Evolutionary conservation across 2,888 invertebrate species (phyloP), one percentile per base, ranked within the genome.

Genomic region (Plebejus argus): DNA sequence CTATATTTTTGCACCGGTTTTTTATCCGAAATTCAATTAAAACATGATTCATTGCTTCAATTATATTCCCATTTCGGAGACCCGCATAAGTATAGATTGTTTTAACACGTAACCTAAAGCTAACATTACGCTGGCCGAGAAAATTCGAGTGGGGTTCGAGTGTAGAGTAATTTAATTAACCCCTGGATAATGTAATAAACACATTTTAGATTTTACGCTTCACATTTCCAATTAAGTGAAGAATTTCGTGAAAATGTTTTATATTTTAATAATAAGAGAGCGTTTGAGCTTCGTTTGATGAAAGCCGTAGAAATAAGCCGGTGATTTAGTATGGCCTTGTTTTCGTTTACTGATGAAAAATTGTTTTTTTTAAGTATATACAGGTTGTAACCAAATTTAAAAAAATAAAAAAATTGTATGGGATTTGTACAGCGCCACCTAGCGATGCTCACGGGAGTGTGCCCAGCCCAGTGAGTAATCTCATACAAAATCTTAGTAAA

Each of bases 201-300:
- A 39, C 39, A 39, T 71, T 39, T 71, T 71, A 39, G 39, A 71
- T 39, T 20, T 71, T n/a, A 10, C 35, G 39, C 39, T 33, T 66
- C 66, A 66, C 66, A 33, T 66, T 66, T 66, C 28, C 28, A 66
- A 66, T 66, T 66, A 66, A 66, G 1, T 28, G 66, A 66, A 66
- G 66, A 66, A 66, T 66, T 66, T 28, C 6, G 33, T 33, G 28
- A 66, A 61, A 66, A 66, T 28, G 33, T 15, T 66, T 15, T 18
- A 66, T 33, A 66, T 66, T 66, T 66, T 66, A 23, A 28, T 66
- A 66, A 33, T 66, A 66, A 18, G 28, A 12, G 23, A 18, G 66
- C 15, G 66, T 28, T 66, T 5, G 15, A 18, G 28, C 61, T 12
- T 23, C 20, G 58, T 23, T 12, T 66, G 33, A 28, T 15, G 28